phyloP scores from a whole-genome alignment of 1,140 invertebrate species.

The Temnothorax curvispinosus region DNA sequence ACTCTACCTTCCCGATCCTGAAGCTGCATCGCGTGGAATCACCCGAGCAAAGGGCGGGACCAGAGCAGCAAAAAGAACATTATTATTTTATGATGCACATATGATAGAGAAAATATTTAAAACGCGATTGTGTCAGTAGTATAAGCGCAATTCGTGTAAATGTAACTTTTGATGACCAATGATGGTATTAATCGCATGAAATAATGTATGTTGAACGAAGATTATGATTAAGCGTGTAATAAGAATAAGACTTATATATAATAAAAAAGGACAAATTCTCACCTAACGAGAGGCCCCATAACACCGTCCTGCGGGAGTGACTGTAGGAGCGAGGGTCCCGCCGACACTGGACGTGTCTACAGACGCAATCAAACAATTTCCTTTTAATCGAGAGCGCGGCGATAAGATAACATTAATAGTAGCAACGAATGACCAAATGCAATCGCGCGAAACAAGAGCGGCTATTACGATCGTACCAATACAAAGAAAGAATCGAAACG shows the following conservation, averaged over 20 bases:
- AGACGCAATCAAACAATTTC: constrained; percentile 42
- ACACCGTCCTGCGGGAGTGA: constrained; percentile 85
- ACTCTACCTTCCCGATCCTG: constrained; percentile 91
- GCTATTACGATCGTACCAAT: not conserved
- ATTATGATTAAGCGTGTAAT: not conserved
- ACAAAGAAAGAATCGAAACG: not conserved
- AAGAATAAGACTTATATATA: not conserved
- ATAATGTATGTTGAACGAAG: not conserved
- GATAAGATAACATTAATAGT: constrained; percentile 51
- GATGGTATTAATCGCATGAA: not conserved
- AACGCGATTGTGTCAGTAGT: constrained; percentile 7
- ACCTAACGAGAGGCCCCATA: constrained; percentile 87
- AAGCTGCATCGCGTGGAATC: constrained; percentile 85
- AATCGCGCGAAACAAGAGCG: not conserved
- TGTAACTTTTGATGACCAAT: not conserved
- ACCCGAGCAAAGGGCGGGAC: constrained; percentile 65
- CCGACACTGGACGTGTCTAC: constrained; percentile 88
- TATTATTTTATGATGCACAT: constrained; percentile 67
- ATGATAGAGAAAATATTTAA: constrained; percentile 18
- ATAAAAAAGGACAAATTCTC: constrained; percentile 65
- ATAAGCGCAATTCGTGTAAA: not conserved
- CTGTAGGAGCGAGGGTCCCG: constrained; percentile 86
- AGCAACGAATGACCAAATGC: not conserved
- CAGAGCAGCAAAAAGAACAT: constrained; percentile 79
- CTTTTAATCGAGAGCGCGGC: constrained; percentile 6